phyloP scores from a whole-genome alignment of 2,113 vertebrate species.

The Indicator indicator region DNA sequence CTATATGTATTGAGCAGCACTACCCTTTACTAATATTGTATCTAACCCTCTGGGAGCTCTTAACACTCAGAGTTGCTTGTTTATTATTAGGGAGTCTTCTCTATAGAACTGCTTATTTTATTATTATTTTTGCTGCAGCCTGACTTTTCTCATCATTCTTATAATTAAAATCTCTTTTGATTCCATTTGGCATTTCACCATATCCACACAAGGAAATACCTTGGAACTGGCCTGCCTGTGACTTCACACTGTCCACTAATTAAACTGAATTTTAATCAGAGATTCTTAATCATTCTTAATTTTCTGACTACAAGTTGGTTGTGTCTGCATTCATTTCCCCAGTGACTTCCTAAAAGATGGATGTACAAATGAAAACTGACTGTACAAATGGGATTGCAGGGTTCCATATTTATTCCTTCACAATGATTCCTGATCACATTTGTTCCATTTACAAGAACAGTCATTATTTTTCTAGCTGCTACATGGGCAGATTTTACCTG shows the following conservation, averaged over 20 bases:
- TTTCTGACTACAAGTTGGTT: constrained; percentile 23
- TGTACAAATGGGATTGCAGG: constrained; percentile 20
- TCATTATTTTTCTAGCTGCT: not conserved
- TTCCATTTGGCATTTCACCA: constrained; percentile 25
- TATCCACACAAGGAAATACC: constrained; percentile 31
- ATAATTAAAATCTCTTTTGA: constrained; percentile 47
- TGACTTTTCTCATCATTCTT: not conserved
- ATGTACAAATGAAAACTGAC: constrained; percentile 38
- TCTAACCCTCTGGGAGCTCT: not conserved
- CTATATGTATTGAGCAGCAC: not conserved
- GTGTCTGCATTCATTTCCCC: not conserved
- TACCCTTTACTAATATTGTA: not conserved
- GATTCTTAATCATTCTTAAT: constrained; percentile 47
- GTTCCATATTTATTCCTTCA: constrained; percentile 4
- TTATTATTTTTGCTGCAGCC: not conserved
- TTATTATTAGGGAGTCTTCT: not conserved
- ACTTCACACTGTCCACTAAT: constrained; percentile 47
- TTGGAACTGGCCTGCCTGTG: not conserved
- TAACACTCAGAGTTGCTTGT: not conserved
- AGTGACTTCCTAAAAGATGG: constrained; percentile 33
- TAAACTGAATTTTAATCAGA: constrained; percentile 1
- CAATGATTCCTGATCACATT: not conserved
- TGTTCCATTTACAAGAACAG: not conserved
- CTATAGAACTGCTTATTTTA: not conserved
- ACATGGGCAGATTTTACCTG: not conserved